These are phyloP conservation scores for Anthophora plumipes DNA, from an alignment of 2,888 invertebrate genomes.

Conservation along the genomic window DNA sequence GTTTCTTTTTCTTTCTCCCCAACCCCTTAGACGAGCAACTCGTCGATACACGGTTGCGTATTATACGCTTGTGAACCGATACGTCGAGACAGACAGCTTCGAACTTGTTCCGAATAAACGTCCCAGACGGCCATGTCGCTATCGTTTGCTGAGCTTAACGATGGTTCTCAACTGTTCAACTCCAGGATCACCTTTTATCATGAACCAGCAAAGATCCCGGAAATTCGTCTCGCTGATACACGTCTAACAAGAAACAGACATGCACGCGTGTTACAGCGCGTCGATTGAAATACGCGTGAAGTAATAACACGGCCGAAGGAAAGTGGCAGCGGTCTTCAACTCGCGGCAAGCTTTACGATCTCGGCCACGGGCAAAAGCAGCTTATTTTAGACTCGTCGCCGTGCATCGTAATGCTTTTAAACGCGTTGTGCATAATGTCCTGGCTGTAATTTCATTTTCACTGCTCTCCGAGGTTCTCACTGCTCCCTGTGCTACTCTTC, in stretches of 20 bases:
- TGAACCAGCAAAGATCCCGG: conserved; percentile 15
- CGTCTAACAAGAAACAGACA: background rate
- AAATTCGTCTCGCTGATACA: conserved; percentile 6
- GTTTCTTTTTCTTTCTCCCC: no score
- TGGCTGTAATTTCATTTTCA: conserved; percentile 56
- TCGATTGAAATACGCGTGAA: conserved; percentile 36
- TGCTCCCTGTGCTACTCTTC: no score
- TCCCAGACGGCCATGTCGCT: conserved; percentile 52
- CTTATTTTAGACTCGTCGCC: conserved; percentile 59
- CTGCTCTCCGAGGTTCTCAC: conserved; percentile 23
- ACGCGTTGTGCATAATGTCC: conserved; percentile 53
- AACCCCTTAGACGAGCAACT: background rate
- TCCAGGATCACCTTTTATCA: background rate
- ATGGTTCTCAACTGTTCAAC: conserved; percentile 18
- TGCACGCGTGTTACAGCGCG: background rate
- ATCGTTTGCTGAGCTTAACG: background rate
- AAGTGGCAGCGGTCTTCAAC: conserved; percentile 58
- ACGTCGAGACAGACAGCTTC: conserved; percentile 47
- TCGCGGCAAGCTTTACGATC: conserved; percentile 56
- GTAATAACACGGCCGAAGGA: conserved; percentile 40
- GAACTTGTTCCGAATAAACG: conserved; percentile 62
- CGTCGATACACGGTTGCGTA: conserved; percentile 35
- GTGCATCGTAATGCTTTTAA: conserved; percentile 54
- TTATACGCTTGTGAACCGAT: conserved; percentile 35
- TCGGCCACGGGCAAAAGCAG: conserved; percentile 57